These are phyloP conservation scores for Smithornis capensis DNA, from an alignment of 2,113 vertebrate species.

Conservation along the genomic window DNA sequence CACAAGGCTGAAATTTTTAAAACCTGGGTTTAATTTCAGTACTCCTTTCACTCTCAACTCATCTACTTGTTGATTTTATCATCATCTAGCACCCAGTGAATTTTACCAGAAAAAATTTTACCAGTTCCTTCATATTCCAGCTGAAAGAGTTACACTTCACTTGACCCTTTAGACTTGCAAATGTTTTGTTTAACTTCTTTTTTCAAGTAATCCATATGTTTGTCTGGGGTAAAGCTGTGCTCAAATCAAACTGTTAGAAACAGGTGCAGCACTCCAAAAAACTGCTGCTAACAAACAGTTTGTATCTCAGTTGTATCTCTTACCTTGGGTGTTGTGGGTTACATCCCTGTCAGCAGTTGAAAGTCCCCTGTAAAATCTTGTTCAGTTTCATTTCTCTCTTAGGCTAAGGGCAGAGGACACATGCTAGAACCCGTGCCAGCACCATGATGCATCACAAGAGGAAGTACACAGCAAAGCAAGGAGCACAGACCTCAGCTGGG, in stretches of 20 bases:
- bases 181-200: background rate
- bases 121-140: background rate
- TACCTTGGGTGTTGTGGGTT: background rate
- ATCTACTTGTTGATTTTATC: background rate
- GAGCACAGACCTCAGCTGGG: background rate
- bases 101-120: too few species aligned
- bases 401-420: background rate
- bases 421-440: background rate
- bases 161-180: background rate
- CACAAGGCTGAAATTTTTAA: background rate
- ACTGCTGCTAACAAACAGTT: background rate
- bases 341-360: background rate
- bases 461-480: background rate
- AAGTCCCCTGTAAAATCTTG: background rate
- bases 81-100: background rate
- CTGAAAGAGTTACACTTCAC: background rate
- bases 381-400: background rate
- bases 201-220: background rate
- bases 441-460: accelerated
- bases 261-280: background rate
- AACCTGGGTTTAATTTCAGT: background rate
- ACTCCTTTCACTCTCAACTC: background rate
- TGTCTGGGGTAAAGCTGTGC: background rate
- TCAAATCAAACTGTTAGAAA: background rate
- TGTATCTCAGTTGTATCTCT: background rate